phyloP scores from a whole-genome alignment of 2,888 invertebrate species.

The Elegia similella region DNA sequence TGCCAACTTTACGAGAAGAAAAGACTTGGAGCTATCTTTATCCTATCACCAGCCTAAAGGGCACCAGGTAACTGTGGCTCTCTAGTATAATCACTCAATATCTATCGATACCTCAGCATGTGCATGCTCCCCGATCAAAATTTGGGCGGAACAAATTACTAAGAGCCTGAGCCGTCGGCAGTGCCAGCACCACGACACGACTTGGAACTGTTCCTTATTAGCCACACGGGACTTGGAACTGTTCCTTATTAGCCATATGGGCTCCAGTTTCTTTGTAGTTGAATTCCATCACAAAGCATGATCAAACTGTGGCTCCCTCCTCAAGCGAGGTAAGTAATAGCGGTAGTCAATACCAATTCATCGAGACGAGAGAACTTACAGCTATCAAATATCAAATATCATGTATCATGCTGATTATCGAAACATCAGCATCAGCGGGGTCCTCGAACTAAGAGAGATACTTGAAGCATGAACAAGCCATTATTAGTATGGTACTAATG shows the following conservation, averaged over 20 bases:
- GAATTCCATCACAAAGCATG: too few species aligned
- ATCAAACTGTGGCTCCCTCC: too few species aligned
- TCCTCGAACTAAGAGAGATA: too few species aligned
- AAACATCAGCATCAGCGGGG: constrained; percentile 95
- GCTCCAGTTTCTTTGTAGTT: constrained; percentile 93
- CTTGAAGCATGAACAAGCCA: too few species aligned
- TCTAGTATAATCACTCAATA: too few species aligned
- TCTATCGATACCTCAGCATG: constrained; percentile 97
- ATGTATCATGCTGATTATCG: constrained; percentile 92
- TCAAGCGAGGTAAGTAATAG: too few species aligned
- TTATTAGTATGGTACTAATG: too few species aligned
- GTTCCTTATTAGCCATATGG: constrained; percentile 99
- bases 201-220: constrained; percentile 96
- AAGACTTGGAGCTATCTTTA: constrained; percentile 97
- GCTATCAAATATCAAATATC: too few species aligned
- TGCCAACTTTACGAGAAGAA: constrained; percentile 94
- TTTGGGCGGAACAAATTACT: too few species aligned
- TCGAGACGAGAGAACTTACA: too few species aligned
- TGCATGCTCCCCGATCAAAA: constrained; percentile 92
- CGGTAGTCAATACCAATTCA: too few species aligned
- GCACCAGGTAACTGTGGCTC: constrained; percentile 88
- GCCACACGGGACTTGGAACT: constrained; percentile 99
- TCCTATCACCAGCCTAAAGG: constrained; percentile 98
- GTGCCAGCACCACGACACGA: constrained; percentile 95
- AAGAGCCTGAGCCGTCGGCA: constrained; percentile 98